Evolutionary conservation across 2,797 vertebrate genomes (phyloP).

Genomic region (Sebastes hubbsi): DNA sequence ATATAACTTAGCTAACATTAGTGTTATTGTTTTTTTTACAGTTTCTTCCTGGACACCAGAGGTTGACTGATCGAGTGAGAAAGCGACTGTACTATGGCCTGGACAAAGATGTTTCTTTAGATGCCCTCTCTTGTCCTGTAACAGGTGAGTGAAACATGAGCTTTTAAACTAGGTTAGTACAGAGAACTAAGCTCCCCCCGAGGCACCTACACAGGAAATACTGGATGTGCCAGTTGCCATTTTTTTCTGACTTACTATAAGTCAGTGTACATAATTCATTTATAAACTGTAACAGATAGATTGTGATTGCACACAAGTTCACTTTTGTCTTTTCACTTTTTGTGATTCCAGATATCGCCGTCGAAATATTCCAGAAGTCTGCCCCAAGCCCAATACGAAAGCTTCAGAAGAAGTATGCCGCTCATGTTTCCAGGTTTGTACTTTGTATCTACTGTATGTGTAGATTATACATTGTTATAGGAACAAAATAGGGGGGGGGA

Average conservation of each 20-base stretch:
- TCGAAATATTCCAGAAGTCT: conserved; percentile 96
- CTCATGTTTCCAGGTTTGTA: conserved; percentile 93
- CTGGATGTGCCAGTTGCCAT: neutral
- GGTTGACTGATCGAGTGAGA: conserved; percentile 89
- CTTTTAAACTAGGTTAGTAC: neutral
- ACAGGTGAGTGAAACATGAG: conserved; percentile 80
- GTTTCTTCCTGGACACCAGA: conserved; percentile 94
- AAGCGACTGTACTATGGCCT: conserved; percentile 95
- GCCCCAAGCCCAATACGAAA: conserved; percentile 96
- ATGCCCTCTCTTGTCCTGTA: conserved; percentile 93
- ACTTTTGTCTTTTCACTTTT: neutral
- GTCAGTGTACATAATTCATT: too few species aligned
- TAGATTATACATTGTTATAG: neutral
- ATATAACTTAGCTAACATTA: neutral
- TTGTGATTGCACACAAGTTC: neutral
- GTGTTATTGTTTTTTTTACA: conserved; percentile 53
- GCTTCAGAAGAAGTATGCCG: conserved; percentile 96
- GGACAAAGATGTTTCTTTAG: conserved; percentile 89
- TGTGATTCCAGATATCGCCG: conserved; percentile 89
- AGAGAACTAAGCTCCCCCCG: neutral
- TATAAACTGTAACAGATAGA: too few species aligned
- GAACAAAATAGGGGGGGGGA: neutral
- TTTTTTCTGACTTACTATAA: too few species aligned
- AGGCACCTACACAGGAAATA: neutral
- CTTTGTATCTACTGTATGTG: fast-evolving